Evolutionary conservation across 2,888 invertebrate genomes (phyloP).

Genomic region (Linyphia triangularis): DNA sequence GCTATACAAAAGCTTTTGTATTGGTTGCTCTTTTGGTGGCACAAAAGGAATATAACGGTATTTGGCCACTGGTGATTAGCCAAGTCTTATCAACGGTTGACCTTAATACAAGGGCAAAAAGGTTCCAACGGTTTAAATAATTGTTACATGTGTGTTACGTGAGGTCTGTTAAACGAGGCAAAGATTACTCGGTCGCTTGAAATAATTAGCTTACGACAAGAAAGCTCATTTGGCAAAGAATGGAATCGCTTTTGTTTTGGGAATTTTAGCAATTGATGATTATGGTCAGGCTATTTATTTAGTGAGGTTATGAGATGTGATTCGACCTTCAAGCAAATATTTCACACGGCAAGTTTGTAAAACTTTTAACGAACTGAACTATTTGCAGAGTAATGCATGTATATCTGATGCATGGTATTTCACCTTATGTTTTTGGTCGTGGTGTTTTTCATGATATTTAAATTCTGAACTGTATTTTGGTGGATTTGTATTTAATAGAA

Average conservation of each 20-base stretch:
- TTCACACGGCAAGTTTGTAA: no score
- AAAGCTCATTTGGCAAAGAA: slow-evolving; percentile 24
- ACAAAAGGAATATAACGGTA: slow-evolving; percentile 18
- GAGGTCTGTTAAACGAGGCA: slow-evolving; percentile 10
- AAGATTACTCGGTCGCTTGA: neutral
- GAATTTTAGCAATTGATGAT: neutral
- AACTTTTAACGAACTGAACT: no score
- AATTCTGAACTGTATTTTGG: no score
- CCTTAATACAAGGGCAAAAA: slow-evolving; percentile 33
- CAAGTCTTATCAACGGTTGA: slow-evolving; percentile 15
- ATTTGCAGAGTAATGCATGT: no score
- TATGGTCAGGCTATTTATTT: no score
- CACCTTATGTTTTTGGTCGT: no score
- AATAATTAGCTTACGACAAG: slow-evolving; percentile 2
- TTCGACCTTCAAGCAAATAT: no score
- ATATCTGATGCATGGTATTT: no score
- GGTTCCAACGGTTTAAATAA: slow-evolving; percentile 39
- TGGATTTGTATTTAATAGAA: no score
- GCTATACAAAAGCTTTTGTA: slow-evolving; percentile 41
- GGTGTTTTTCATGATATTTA: no score
- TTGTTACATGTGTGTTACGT: slow-evolving; percentile 27
- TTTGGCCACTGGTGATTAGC: slow-evolving; percentile 29
- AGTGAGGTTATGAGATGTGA: no score
- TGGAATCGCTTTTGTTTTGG: neutral
- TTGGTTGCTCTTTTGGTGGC: neutral